These are phyloP conservation scores for Trisateles emortualis DNA, from an alignment of 2,888 invertebrate species.

Conservation along the genomic window DNA sequence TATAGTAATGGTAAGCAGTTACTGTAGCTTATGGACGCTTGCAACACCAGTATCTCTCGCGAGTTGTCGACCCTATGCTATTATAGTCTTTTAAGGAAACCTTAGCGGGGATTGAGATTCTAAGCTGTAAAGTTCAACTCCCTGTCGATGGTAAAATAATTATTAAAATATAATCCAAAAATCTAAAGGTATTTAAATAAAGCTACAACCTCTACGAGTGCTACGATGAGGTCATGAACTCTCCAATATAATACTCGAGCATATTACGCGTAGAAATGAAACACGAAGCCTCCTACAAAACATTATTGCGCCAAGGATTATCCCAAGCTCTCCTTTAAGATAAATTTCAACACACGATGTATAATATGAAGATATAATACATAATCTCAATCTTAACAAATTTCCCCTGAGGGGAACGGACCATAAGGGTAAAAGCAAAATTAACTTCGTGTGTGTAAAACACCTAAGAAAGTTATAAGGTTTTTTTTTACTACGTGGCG, in stretches of 20 bases:
- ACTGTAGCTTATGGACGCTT: no score
- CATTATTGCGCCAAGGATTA: conserved; percentile 7
- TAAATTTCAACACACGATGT: conserved; percentile 6
- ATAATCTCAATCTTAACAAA: background rate
- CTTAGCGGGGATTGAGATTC: no score
- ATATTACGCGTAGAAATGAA: background rate
- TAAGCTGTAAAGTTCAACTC: no score
- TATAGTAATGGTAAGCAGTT: no score
- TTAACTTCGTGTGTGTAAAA: background rate
- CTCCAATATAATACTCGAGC: background rate
- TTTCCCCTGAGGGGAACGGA: background rate
- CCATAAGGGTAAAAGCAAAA: background rate
- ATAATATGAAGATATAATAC: conserved; percentile 4
- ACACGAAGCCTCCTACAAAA: conserved; percentile 1
- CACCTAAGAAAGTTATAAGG: background rate
- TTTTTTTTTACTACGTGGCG: background rate
- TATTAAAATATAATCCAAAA: no score
- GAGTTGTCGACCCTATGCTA: no score
- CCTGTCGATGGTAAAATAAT: no score
- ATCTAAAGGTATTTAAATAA: background rate
- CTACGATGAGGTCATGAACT: background rate
- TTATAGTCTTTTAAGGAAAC: no score
- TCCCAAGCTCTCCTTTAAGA: conserved; percentile 8
- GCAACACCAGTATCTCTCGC: no score
- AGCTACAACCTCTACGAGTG: background rate